Evolutionary conservation across 2,797 vertebrate species (phyloP).

Genomic region (Falco biarmicus): DNA sequence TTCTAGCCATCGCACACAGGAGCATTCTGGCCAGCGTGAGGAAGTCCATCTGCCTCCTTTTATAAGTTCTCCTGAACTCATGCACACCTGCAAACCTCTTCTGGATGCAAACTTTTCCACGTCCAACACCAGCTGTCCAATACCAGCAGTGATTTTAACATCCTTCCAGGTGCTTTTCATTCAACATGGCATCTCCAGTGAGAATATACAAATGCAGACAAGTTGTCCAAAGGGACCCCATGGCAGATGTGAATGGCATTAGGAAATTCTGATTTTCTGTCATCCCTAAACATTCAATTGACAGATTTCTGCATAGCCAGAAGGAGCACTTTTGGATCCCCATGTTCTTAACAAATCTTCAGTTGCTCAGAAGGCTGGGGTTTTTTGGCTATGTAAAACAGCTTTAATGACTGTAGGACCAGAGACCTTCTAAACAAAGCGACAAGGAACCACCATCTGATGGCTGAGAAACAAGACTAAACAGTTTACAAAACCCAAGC

Average conservation of each 20-base stretch:
- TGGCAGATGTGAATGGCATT: background rate
- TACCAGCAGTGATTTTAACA: background rate
- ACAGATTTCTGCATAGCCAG: background rate
- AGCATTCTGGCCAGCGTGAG: background rate
- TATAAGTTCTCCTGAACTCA: background rate
- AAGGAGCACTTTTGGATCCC: background rate
- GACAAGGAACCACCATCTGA: background rate
- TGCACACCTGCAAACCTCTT: background rate
- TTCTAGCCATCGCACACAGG: background rate
- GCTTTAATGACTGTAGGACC: background rate
- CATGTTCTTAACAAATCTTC: background rate
- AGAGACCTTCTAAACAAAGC: background rate
- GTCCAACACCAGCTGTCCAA: background rate
- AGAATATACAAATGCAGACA: background rate
- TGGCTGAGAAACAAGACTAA: constrained; percentile 1
- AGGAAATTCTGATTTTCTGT: background rate
- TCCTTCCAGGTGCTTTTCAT: background rate
- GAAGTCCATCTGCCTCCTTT: background rate
- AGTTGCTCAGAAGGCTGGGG: background rate
- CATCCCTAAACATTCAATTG: background rate
- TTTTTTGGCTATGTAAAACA: background rate
- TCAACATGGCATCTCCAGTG: fast-evolving
- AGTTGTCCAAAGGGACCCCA: fast-evolving
- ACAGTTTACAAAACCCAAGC: background rate
- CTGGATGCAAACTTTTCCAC: background rate